These are phyloP conservation scores for Heterocephalus glaber DNA, from an alignment of 2,113 vertebrate species.

Conservation along the genomic window DNA sequence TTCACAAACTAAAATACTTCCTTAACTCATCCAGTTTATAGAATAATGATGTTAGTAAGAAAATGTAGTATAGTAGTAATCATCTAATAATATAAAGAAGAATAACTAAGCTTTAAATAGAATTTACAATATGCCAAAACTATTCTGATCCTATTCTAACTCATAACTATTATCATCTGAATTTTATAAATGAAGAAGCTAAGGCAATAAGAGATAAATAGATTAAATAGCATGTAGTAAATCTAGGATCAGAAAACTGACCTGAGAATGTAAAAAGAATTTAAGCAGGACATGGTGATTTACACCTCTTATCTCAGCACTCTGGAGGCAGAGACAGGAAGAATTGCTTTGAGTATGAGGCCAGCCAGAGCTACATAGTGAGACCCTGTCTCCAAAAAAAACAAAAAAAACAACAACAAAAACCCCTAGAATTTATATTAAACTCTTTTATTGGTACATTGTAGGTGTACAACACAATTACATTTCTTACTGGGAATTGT, in stretches of 20 bases:
- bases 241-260: conserved; percentile 6
- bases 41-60: neutral
- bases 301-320: neutral
- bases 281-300: neutral
- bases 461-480: too few relatives aligned
- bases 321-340: neutral
- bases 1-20: conserved; percentile 32
- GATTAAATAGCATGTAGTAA: conserved; percentile 14
- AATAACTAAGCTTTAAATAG: neutral
- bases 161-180: neutral
- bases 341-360: neutral
- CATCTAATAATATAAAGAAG: neutral
- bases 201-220: neutral
- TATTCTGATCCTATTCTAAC: neutral
- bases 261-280: neutral
- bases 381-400: neutral
- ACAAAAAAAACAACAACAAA: neutral
- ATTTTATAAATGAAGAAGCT: conserved; percentile 36
- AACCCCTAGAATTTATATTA: too few relatives aligned
- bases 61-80: neutral
- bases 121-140: neutral
- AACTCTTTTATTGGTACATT: too few relatives aligned
- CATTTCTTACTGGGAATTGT: too few relatives aligned
- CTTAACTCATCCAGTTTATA: neutral
- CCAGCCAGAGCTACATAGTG: neutral